Evolutionary conservation across 2,888 invertebrate genomes (phyloP).

Genomic region (Boloria selene): DNA sequence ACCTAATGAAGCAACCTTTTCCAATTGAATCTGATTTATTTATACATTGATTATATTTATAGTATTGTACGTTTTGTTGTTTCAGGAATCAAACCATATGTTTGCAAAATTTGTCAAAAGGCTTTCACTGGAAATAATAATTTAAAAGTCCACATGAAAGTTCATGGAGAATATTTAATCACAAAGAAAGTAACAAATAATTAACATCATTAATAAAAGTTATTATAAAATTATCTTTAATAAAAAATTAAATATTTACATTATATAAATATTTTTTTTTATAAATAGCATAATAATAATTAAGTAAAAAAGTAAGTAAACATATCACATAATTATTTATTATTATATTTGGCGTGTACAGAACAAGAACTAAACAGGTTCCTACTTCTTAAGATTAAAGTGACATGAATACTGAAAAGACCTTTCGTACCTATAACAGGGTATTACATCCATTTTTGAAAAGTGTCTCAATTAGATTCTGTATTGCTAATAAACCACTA

Average conservation of each 20-base stretch:
- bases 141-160: conserved; percentile 62
- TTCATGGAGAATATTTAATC: conserved; percentile 67
- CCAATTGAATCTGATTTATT: not conserved
- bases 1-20: too few relatives aligned
- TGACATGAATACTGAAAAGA: conserved; percentile 6
- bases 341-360: too few relatives aligned
- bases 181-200: conserved; percentile 44
- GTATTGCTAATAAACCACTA: too few relatives aligned
- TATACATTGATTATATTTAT: not conserved
- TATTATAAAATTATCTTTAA: too few relatives aligned
- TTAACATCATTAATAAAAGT: not conserved
- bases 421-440: not conserved
- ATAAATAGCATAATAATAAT: conserved; percentile 42
- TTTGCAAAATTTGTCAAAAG: conserved; percentile 56
- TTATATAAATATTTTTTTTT: not conserved
- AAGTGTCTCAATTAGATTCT: too few relatives aligned
- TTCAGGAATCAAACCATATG: conserved; percentile 54
- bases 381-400: conserved; percentile 12
- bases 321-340: conserved; percentile 80
- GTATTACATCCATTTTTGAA: too few relatives aligned
- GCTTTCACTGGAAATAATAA: conserved; percentile 55
- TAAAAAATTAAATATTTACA: not conserved
- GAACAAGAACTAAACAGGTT: conserved; percentile 10
- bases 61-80: too few relatives aligned
- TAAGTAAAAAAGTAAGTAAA: conserved; percentile 69